Base-by-base conservation (phyloP, 2,888 invertebrate species). In the Synanthedon tipuliformis region DNA sequence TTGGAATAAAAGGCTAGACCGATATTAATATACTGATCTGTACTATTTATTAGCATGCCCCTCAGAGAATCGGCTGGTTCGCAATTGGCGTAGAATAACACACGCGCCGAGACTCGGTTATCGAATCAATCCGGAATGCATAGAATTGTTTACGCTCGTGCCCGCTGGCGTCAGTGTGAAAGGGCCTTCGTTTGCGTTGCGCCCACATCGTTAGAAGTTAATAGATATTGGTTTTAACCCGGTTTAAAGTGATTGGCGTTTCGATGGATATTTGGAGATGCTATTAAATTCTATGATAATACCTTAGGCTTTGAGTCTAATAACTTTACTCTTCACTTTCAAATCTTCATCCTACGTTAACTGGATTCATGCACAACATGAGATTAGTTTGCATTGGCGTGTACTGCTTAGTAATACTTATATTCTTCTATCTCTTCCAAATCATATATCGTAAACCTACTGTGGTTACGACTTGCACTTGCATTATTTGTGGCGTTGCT, bases 81-180 rank as follows among this genome's bases (percentile, higher is more conserved):
- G 60, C 61, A 65, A 69, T 67, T 66, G 68, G 65, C 63, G 64
- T 68, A 68, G 65, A 73, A 71, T 69, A 71, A 73, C 10, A 66
- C 67, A 53, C 51, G 62, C 64, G 63, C 59, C 59, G 51, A 45
- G n/a, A 16, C 52, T 49, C 52, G 54, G 53, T 71, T 70, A 78
- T 74, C 67, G 72, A 74, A 76, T 78, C 76, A 77, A 81, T 81
- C 76, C 73, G 70, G 68, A 78, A 81, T 81, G 81, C 81, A 81
- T 80, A 74, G 80, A 81, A 75, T 73, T 74, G 71, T 73, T 74
- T 68, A 73, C 65, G 61, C 63, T 58, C 62, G 56, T 63, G 52
- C 63, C 67, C 61, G 59, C 52, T 56, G 62, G 66, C 55, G 55
- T 51, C 48, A 18, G 50, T 54, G 53, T 51, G 56, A 51, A 51